These are phyloP conservation scores for Phalera bucephala DNA, from an alignment of 2,888 invertebrate genomes.

Conservation along the genomic window DNA sequence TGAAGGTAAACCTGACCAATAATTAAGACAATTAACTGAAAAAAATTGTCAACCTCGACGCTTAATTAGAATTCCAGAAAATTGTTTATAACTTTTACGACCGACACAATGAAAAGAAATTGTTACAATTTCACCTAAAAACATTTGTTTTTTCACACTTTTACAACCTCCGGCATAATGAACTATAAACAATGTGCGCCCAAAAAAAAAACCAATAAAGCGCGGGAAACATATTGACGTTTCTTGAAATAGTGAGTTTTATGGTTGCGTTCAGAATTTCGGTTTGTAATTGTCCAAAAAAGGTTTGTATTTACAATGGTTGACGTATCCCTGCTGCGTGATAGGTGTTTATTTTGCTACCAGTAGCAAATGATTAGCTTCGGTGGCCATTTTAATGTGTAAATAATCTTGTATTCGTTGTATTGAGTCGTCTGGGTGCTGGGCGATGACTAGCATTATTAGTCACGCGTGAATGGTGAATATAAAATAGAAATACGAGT, in stretches of 20 bases:
- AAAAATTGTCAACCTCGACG: constrained; percentile 24
- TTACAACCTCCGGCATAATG: constrained; percentile 47
- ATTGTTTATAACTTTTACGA: constrained; percentile 36
- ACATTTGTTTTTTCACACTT: constrained; percentile 36
- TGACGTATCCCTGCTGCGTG: constrained; percentile 55
- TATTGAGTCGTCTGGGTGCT: constrained; percentile 36
- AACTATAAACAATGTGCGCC: constrained; percentile 42
- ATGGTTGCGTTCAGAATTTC: constrained; percentile 62
- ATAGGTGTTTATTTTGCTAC: constrained; percentile 60
- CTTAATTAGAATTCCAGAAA: constrained; percentile 30
- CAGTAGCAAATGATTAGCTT: constrained; percentile 79
- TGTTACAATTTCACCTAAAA: constrained; percentile 63
- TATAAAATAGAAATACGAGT: constrained; percentile 19
- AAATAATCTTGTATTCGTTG: constrained; percentile 64
- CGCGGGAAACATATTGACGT: constrained; percentile 71
- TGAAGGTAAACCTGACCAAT: too few species aligned
- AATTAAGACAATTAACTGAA: constrained; percentile 3
- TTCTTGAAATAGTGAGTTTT: constrained; percentile 51
- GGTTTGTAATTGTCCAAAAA: constrained; percentile 67
- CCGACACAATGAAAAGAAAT: constrained; percentile 51
- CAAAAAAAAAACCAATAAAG: constrained; percentile 44
- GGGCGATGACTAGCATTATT: constrained; percentile 47
- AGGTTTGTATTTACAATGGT: constrained; percentile 51
- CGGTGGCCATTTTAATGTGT: constrained; percentile 69
- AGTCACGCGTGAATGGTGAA: constrained; percentile 39